Evolutionary conservation across 2,888 invertebrate species (phyloP), one percentile per base, ranked within the genome.

Genomic region (Adelphocoris suturalis): DNA sequence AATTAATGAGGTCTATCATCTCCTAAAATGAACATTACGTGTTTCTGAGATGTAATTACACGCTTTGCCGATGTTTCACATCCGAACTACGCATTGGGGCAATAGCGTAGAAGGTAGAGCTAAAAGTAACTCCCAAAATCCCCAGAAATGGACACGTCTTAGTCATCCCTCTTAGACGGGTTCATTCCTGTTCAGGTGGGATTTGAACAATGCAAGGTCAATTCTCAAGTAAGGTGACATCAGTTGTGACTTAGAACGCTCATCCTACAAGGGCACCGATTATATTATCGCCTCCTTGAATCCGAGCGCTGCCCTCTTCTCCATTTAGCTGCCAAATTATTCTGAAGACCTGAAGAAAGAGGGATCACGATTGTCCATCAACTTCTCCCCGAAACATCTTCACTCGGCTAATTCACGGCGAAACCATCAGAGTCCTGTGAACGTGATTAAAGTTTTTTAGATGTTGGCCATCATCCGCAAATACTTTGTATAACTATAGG

Each of bases 201-300:
- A 68, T 19, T 68, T 7, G 4, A 5, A 68, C 68, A 68, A 68
- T 23, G 68, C 68, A 68, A 68, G 68, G 68, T 68, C 68, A 68
- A 57, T 57, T 19, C 19, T 9, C 61, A 68, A 27, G 68, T 68
- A 68, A 68, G 68, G 23, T 68, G 68, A 68, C 68, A 68, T 68
- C 68, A 68, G 68, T 68, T 68, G 1, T 12, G 23, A 68, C 68
- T 68, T 68, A 68, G 23, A 7, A 68, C 23, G 68, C 68, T 61
- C 61, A n/a, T 19, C 9, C 16, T 19, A 61, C 61, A 61, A 61
- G 61, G 61, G 19, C 61, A 61, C 61, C 61, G 61, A 9, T 23
- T 68, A 68, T 23, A 68, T 68, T 68, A 68, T 68, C 68, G 68
- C 68, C 68, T 68, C 68, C 68, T 68, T 68, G 68, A 19, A 68